These are phyloP conservation scores for Euplexia lucipara DNA, from an alignment of 2,888 invertebrate species.

Conservation along the genomic window DNA sequence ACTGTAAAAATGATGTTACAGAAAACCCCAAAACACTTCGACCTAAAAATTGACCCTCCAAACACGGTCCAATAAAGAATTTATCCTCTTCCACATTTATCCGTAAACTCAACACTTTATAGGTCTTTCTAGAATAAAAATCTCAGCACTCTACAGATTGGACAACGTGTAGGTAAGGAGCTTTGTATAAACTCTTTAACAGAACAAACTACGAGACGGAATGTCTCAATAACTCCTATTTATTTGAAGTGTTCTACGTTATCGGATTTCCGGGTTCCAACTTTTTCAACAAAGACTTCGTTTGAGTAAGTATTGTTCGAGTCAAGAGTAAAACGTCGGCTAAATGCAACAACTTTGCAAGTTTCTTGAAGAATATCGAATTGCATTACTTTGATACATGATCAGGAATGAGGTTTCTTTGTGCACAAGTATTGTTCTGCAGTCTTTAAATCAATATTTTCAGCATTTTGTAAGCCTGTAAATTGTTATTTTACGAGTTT, in stretches of 20 bases:
- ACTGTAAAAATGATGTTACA: conserved; percentile 14
- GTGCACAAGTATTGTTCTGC: neutral
- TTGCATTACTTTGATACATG: conserved; percentile 25
- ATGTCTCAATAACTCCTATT: conserved; percentile 60
- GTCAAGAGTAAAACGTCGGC: neutral
- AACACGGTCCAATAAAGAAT: conserved; percentile 48
- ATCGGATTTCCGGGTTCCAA: conserved; percentile 36
- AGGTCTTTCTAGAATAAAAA: conserved; percentile 40
- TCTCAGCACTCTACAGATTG: conserved; percentile 54
- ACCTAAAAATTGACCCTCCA: conserved; percentile 37
- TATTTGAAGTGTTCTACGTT: conserved; percentile 53
- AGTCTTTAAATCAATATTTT: neutral
- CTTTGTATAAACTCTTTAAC: conserved; percentile 49
- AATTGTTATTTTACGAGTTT: neutral
- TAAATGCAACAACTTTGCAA: conserved; percentile 34
- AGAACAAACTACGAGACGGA: conserved; percentile 42
- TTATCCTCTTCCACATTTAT: conserved; percentile 34
- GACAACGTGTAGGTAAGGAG: conserved; percentile 35
- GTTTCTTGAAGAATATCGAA: conserved; percentile 15
- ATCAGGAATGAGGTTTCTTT: conserved; percentile 1
- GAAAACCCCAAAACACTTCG: conserved; percentile 38
- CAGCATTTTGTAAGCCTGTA: neutral
- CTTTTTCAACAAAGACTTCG: conserved; percentile 47
- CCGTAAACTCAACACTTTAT: conserved; percentile 51
- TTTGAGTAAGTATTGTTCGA: conserved; percentile 16